Evolutionary conservation across 2,888 invertebrate genomes (phyloP), one percentile per base, ranked within the genome.

Genomic region (Gastracanthus pulcherrimus): DNA sequence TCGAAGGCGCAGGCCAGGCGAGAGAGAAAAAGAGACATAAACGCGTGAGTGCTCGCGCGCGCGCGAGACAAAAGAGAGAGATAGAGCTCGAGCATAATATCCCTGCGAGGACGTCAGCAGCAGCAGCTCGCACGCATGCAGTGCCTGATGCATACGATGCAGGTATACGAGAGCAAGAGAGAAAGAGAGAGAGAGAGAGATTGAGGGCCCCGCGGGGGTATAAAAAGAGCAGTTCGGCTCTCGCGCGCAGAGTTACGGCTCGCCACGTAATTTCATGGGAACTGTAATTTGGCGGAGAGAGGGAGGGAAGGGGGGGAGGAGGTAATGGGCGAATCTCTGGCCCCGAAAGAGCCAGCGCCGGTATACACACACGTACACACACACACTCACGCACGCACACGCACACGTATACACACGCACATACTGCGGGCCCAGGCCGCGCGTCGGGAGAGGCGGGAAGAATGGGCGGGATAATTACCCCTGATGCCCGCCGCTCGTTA

Each of bases 391-490:
- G n/a, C n/a, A n/a, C n/a, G n/a, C n/a, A n/a, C n/a, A n/a, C n/a
- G n/a, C n/a, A n/a, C n/a, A n/a, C n/a, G n/a, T n/a, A n/a, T n/a
- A n/a, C n/a, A n/a, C n/a, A n/a, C n/a, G n/a, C n/a, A 16, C 55
- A 31, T 36, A 23, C n/a, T 23, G 82, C 86, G 85, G 84, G 82
- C 55, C 31, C n/a, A 23, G 71, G 34, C 19, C 23, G 82, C 85
- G 84, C 86, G 87, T 87, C 87, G 85, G 85, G 87, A 88, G 87
- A 89, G 90, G 90, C 89, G 90, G 90, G 89, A 90, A 90, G 89
- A 90, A 90, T 90, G 90, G 90, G 90, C 90, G 90, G 90, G 90
- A 89, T 90, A 90, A 90, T 90, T 90, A 90, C 89, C 89, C 88
- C 86, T 87, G 88, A 89, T 89, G 88, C 89, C 87, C 88, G 88